These are phyloP conservation scores for Chloropsis cyanopogon DNA, from an alignment of 2,113 vertebrate genomes.

Conservation along the genomic window DNA sequence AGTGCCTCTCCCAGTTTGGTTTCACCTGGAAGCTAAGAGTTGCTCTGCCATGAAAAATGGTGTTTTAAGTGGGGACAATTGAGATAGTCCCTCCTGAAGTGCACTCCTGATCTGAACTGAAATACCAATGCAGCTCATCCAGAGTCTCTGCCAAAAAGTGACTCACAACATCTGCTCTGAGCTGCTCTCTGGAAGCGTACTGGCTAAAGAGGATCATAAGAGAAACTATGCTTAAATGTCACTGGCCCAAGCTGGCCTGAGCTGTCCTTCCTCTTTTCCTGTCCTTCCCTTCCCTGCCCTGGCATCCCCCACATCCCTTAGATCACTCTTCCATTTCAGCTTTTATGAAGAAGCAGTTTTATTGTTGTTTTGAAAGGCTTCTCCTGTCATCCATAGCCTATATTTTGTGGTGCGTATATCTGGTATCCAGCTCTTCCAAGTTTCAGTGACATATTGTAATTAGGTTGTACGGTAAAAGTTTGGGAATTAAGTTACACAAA, in stretches of 20 bases:
- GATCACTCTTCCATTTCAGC: background rate
- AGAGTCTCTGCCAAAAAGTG: background rate
- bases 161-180: background rate
- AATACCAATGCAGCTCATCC: background rate
- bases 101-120: background rate
- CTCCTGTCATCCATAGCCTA: background rate
- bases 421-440: background rate
- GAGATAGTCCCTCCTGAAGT: background rate
- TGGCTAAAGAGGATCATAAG: background rate
- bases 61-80: background rate
- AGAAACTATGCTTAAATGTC: background rate
- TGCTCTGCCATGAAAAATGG: background rate
- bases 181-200: background rate
- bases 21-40: background rate
- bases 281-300: background rate
- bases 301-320: background rate
- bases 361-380: background rate
- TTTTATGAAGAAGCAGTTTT: background rate
- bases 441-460: background rate
- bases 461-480: background rate
- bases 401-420: background rate
- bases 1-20: background rate
- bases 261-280: background rate
- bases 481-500: conserved; percentile 6
- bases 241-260: background rate